A percentile compares a stretch with the other conserved stretches of the same genome.
Conservation (phyloP, 37 sponge, comb jelly and placozoan genomes). For the Aplysina aerophoba region DNA sequence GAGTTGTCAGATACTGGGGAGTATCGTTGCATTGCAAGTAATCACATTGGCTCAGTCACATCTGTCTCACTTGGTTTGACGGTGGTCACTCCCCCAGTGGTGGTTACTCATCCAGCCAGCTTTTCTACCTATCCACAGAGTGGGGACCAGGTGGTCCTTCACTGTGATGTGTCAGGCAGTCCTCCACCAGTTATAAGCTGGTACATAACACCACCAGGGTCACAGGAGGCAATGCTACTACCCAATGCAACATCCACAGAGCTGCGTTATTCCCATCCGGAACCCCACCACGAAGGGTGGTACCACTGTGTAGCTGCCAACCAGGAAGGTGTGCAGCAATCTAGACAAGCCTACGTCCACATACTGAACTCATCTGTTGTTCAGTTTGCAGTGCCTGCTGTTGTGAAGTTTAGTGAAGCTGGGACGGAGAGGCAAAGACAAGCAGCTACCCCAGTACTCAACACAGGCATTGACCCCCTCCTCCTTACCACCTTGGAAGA, state of each 20-base stretch:
- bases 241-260: neutral
- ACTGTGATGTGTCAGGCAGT: neutral
- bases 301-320: constrained; percentile 21
- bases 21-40: constrained; percentile 15
- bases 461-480: constrained; percentile 20
- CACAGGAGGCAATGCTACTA: neutral
- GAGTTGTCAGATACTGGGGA: neutral
- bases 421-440: neutral
- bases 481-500: neutral
- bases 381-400: constrained; percentile 15
- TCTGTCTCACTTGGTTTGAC: neutral
- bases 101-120: neutral
- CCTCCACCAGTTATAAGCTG: neutral
- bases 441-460: neutral
- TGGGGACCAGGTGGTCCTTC: neutral
- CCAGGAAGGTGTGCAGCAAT: neutral
- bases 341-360: neutral
- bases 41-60: constrained; percentile 7
- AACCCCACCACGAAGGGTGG: neutral
- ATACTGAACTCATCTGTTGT: constrained; percentile 21
- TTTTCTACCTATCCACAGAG: constrained; percentile 3
- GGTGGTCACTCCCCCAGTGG: neutral
- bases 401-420: neutral
- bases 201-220: neutral
- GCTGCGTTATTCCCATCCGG: neutral